These are phyloP conservation scores for Cryptocheilus praepositus DNA, from an alignment of 2,888 invertebrate genomes.

Conservation along the genomic window DNA sequence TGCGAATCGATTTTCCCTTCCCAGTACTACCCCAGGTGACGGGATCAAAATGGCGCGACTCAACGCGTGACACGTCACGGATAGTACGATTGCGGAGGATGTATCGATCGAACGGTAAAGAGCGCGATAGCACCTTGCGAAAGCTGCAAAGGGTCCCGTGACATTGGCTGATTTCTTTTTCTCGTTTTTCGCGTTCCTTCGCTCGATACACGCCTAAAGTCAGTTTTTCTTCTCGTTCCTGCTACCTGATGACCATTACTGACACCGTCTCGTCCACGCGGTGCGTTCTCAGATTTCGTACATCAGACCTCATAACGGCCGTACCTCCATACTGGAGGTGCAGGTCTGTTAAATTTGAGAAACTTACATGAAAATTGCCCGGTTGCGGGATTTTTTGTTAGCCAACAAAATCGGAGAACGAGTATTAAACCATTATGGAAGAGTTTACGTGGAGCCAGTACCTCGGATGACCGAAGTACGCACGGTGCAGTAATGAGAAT, in stretches of 20 bases:
- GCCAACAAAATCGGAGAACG: too few species aligned
- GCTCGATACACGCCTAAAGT: constrained; percentile 8
- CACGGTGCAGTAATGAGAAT: too few species aligned
- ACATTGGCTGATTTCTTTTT: constrained; percentile 54
- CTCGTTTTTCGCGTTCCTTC: constrained; percentile 3
- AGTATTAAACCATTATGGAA: too few species aligned
- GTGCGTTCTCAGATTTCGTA: too few species aligned
- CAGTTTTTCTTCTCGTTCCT: not conserved
- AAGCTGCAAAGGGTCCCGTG: constrained; percentile 63
- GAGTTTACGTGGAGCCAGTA: too few species aligned
- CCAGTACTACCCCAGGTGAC: constrained; percentile 6
- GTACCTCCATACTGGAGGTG: too few species aligned
- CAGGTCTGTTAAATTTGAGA: too few species aligned
- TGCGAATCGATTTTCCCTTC: not conserved
- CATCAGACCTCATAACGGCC: too few species aligned
- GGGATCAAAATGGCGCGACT: constrained; percentile 14
- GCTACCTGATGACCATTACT: not conserved
- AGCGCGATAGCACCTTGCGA: constrained; percentile 53
- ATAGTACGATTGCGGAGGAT: constrained; percentile 8
- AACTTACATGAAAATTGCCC: too few species aligned
- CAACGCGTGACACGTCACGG: too few species aligned
- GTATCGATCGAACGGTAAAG: constrained; percentile 22
- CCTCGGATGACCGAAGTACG: too few species aligned
- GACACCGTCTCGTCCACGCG: not conserved
- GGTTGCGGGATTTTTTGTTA: too few species aligned